Conservation (phyloP, 1,140 invertebrate species). For the Cherax quadricarinatus region DNA sequence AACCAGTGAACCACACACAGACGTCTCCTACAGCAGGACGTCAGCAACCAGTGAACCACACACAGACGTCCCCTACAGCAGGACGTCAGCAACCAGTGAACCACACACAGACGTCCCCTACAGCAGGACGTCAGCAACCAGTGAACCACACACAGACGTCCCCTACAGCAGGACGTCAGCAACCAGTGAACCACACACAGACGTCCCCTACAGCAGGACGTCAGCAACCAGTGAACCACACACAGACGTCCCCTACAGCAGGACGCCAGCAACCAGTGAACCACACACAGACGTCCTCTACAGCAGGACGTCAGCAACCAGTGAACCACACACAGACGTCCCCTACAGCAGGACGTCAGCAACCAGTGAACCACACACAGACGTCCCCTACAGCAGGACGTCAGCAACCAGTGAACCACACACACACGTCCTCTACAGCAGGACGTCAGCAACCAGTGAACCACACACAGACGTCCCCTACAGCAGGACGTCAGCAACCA, state of each 20-base stretch:
- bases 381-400: conserved; percentile 5
- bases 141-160: conserved; percentile 16
- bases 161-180: conserved; percentile 5
- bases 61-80: conserved; percentile 8
- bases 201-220: conserved; percentile 5
- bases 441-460: conserved; percentile 2
- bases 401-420: neutral
- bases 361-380: conserved; percentile 4
- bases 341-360: conserved; percentile 5
- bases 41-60: neutral
- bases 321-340: conserved; percentile 16
- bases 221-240: neutral
- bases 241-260: conserved; percentile 8
- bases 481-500: neutral
- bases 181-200: conserved; percentile 4
- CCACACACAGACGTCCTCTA: conserved; percentile 18
- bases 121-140: neutral
- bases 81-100: conserved; percentile 2
- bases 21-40: conserved; percentile 2
- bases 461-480: conserved; percentile 18
- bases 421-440: conserved; percentile 1
- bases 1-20: too few relatives aligned
- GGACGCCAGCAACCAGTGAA: conserved; percentile 1
- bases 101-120: conserved; percentile 18
- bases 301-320: neutral